Evolutionary conservation across 2,797 vertebrate species (phyloP), one percentile per base, ranked within the genome.

Genomic region (Austrolebias charrua): DNA sequence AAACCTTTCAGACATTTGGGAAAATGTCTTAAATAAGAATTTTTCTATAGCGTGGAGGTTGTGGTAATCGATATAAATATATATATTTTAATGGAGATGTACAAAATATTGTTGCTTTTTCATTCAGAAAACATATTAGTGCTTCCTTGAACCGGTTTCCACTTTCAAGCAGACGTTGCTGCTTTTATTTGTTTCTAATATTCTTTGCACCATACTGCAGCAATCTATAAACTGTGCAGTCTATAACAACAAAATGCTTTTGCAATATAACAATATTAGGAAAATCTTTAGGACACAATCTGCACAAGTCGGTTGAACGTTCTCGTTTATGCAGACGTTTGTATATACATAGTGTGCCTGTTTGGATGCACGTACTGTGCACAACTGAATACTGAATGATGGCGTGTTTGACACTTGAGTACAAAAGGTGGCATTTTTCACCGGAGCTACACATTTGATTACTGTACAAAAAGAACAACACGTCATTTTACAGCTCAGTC

Each of bases 371-470:
- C 87, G 84, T 83, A 83, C n/a, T 80, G 86, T 88, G 89, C 86
- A 93, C 89, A 79, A 79, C 78, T 84, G 91, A 94, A 93, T 89
- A 93, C 89, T 93, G 88, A 90, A 86, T 82, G 86, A 84, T 86
- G 76, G 83, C 88, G 90, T 86, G 88, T 90, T 90, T 90, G 88
- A 92, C 88, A 92, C 85, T 90, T 86, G 87, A 90, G 90, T 91
- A 92, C 84, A 92, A 92, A 52, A 93, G 90, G 84, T 88, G 88
- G 88, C 90, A 90, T 85, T 83, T 12, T 89, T 78, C 85, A 88
- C 76, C 73, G 66, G 78, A 79, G 81, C 85, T 85, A 89, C 87
- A 90, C 89, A 84, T 92, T 84, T 86, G 77, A 88, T 86, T 86
- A 88, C 87, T 92, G 89, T 92, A 93, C 92, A 93, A 91, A 92